A percentile compares a stretch with the other conserved stretches of the same genome.
These are phyloP conservation scores for Coronaproctus castanopsis DNA, from an alignment of 2,888 invertebrate genomes.

Conservation along the genomic window DNA sequence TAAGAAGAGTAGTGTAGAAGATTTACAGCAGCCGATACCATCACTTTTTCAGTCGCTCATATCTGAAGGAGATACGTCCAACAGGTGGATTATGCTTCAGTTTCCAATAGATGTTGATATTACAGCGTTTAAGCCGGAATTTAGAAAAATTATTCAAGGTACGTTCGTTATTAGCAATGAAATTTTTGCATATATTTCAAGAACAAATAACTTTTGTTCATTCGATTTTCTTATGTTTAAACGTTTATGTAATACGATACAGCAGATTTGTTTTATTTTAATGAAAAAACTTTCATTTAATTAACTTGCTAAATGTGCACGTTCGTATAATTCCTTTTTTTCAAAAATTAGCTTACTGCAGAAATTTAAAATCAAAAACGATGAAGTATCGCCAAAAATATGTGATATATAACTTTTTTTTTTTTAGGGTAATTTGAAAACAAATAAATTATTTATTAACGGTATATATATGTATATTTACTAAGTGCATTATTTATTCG, in stretches of 20 bases:
- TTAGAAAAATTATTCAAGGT: no score
- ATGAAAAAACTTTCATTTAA: no score
- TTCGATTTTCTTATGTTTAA: no score
- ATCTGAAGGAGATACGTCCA: constrained; percentile 45
- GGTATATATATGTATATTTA: constrained; percentile 4
- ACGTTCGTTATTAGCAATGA: no score
- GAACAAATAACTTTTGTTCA: no score
- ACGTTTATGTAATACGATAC: no score
- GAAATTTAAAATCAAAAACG: constrained; percentile 8
- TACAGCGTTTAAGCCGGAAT: constrained; percentile 38
- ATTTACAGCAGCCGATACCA: constrained; percentile 57
- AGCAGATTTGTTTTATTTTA: no score
- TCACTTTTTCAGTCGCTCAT: constrained; percentile 57
- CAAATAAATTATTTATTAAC: background rate
- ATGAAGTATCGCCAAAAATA: background rate
- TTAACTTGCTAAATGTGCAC: no score
- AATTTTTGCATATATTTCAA: no score
- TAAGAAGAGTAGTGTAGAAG: constrained; percentile 67
- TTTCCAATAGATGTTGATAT: constrained; percentile 56
- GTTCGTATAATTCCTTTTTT: no score
- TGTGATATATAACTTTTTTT: background rate
- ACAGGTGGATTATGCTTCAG: constrained; percentile 67
- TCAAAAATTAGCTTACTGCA: no score
- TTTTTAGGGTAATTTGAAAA: background rate
- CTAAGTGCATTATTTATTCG: no score